A percentile compares a stretch with the other conserved stretches of the same genome.
Evolutionary conservation across 1,140 invertebrate species (phyloP).

Genomic region (Meloidogyne exigua): DNA sequence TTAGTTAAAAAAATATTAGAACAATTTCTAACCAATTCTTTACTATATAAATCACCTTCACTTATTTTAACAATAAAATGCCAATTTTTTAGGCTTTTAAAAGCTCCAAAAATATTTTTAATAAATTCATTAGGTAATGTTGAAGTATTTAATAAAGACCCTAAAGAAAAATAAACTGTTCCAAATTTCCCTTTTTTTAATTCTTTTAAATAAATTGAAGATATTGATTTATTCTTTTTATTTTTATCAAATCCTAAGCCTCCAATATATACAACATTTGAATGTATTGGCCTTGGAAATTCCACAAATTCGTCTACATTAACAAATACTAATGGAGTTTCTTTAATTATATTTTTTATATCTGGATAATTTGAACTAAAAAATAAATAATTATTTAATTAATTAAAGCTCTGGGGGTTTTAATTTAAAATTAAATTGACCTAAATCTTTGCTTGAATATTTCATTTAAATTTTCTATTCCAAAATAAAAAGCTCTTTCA

Average conservation of each 20-base stretch:
- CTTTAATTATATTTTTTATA: conserved; percentile 25
- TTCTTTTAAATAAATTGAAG: conserved; percentile 11
- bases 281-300: conserved; percentile 29
- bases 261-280: conserved; percentile 35
- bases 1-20: conserved; percentile 24
- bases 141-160: conserved; percentile 22
- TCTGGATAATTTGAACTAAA: conserved; percentile 15
- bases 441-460: conserved; percentile 29
- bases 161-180: conserved; percentile 30
- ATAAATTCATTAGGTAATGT: conserved; percentile 16
- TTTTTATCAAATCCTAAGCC: conserved; percentile 22
- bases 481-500: conserved; percentile 31
- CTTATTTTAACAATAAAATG: conserved; percentile 33
- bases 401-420: too few relatives aligned
- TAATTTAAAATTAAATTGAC: too few relatives aligned
- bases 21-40: neutral
- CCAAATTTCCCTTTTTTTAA: conserved; percentile 24
- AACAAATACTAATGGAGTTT: conserved; percentile 23
- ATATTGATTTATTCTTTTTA: neutral
- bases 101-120: conserved; percentile 22
- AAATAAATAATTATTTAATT: too few relatives aligned
- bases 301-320: conserved; percentile 34
- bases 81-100: conserved; percentile 15
- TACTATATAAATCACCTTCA: conserved; percentile 6
- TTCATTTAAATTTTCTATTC: conserved; percentile 29